Conservation (phyloP, 2,797 vertebrate genomes). For the Pteropus rufus region DNA sequence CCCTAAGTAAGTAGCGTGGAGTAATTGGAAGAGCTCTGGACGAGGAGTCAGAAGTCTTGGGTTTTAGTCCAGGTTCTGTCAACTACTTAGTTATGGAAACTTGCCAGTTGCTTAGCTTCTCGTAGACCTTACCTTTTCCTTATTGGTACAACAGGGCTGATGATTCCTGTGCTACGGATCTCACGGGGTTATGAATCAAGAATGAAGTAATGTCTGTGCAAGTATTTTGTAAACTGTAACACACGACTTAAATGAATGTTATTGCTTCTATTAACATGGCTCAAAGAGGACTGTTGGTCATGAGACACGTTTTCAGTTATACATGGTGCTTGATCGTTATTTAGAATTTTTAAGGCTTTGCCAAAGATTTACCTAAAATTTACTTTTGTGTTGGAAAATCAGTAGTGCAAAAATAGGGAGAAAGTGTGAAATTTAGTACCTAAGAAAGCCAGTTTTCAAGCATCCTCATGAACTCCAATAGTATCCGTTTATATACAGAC, state of each 20-base stretch:
- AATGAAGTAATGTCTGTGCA: constrained; percentile 6
- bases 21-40: neutral
- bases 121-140: neutral
- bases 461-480: neutral
- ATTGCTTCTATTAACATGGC: neutral
- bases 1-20: neutral
- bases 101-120: neutral
- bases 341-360: neutral
- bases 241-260: neutral
- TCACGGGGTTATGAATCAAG: constrained; percentile 5
- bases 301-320: neutral
- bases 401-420: neutral
- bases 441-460: neutral
- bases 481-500: neutral
- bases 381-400: neutral
- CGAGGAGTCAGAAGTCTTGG: neutral
- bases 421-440: neutral
- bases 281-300: neutral
- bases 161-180: neutral
- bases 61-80: neutral
- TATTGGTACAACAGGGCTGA: neutral
- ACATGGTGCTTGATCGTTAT: neutral
- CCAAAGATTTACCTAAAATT: constrained; percentile 10
- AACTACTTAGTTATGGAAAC: neutral
- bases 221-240: neutral